Evolutionary conservation across 2,113 vertebrate species (phyloP).

Genomic region (Anoura caudifer): DNA sequence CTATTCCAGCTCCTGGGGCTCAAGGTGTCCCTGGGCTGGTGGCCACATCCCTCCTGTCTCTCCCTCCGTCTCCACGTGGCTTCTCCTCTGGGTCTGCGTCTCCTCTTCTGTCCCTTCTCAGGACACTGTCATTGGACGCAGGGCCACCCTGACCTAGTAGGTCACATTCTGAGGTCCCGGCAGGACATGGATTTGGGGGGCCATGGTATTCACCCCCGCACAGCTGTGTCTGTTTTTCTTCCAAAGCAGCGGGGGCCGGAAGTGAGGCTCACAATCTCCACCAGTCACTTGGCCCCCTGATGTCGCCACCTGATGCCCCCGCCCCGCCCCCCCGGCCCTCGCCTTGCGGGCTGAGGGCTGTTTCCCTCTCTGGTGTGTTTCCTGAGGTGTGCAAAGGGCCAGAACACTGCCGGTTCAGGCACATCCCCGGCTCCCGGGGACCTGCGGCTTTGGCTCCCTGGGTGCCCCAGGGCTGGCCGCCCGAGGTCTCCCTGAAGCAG

Average conservation of each 20-base stretch:
- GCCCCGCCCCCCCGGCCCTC: fast-evolving
- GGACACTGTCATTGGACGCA: too few relatives aligned
- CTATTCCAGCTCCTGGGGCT: too few relatives aligned
- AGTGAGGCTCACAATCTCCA: fast-evolving
- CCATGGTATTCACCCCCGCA: fast-evolving
- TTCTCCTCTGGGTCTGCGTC: too few relatives aligned
- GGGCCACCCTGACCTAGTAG: too few relatives aligned
- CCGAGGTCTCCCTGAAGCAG: fast-evolving
- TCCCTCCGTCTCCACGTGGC: too few relatives aligned
- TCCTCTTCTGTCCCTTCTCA: too few relatives aligned
- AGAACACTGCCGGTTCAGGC: fast-evolving
- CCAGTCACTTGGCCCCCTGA: fast-evolving
- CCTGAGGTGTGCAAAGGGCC: fast-evolving
- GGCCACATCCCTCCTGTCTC: too few relatives aligned
- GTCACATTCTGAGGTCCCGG: fast-evolving
- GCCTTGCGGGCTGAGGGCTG: fast-evolving
- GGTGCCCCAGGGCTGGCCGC: fast-evolving
- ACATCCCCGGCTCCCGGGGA: fast-evolving
- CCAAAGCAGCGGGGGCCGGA: fast-evolving
- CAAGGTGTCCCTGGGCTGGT: too few relatives aligned
- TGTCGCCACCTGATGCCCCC: fast-evolving
- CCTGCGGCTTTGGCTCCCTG: fast-evolving
- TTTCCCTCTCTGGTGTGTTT: fast-evolving
- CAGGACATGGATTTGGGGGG: neutral
- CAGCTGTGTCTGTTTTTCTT: fast-evolving